A percentile compares a stretch with the other conserved stretches of the same genome.
phyloP scores from a whole-genome alignment of 2,113 vertebrate species.

The Lepus europaeus region DNA sequence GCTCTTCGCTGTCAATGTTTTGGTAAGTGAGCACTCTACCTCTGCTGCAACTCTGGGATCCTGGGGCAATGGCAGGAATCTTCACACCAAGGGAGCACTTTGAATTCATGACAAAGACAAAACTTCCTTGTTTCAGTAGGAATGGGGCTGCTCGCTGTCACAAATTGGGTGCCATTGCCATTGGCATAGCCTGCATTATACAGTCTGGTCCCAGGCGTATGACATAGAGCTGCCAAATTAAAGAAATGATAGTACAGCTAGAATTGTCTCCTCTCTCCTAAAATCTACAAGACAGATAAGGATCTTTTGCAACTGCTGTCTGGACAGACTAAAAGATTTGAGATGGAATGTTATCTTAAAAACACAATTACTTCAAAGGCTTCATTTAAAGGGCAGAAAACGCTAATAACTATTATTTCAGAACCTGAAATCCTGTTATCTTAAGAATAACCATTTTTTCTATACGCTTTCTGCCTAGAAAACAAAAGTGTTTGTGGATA shows the following conservation, averaged over 20 bases:
- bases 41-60: neutral
- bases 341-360: slow-evolving; percentile 69
- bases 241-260: slow-evolving; percentile 40
- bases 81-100: neutral
- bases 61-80: neutral
- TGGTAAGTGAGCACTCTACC: neutral
- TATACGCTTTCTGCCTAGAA: slow-evolving; percentile 33
- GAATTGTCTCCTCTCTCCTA: neutral
- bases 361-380: neutral
- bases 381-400: slow-evolving; percentile 48
- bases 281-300: neutral
- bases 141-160: neutral
- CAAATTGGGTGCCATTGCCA: neutral
- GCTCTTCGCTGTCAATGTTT: neutral
- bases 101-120: neutral
- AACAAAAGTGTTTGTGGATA: neutral
- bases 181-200: neutral
- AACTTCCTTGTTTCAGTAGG: neutral
- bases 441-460: slow-evolving; percentile 48
- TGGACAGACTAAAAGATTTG: slow-evolving; percentile 55
- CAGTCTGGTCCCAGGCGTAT: slow-evolving; percentile 66
- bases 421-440: slow-evolving; percentile 2
- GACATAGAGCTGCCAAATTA: slow-evolving; percentile 50
- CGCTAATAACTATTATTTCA: slow-evolving; percentile 12
- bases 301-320: neutral